Base-by-base conservation (phyloP, 2,797 vertebrate species). In the Mus spretus region DNA sequence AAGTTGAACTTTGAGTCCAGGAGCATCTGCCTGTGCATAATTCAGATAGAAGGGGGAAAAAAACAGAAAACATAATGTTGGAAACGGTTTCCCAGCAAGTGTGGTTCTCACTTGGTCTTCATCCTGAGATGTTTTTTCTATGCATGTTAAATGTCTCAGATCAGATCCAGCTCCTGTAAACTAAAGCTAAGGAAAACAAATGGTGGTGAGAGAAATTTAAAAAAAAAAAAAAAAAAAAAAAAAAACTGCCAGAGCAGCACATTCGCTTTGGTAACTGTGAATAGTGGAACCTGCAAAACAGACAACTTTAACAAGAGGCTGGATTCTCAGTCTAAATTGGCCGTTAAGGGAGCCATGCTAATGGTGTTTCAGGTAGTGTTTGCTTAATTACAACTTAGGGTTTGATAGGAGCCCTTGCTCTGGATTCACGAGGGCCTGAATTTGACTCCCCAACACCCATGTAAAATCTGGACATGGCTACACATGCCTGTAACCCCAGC, bases 321-420 rank as follows among this genome's bases (percentile, higher is more conserved):
- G 53, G 24, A 72, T 96, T 79, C 96, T 91, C 83, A 44, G 19
- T 84, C 86, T 37, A 31, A 14, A 13, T 2, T 63, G 67, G 47
- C 55, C 3, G 0, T 61, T 40, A 24, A 65, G 37, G 80, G 19
- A 31, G 31, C 1, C 1, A 0, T 15, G 0, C 37, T 12, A 15
- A 55, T 37, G 26, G 50, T 31, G 40, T 67, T 55, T 57, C 11
- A 0, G 19, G 83, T 15, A 8, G 47, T 34, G 0, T 37, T 63
- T 63, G 5, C 40, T n/a, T 61, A 34, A 14, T 44, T 34, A 19
- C 28, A n/a, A 53, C 57, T 17, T 50, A 47, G 31, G 12, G 57
- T 17, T 75, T 15, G n/a, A 40, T 59, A 40, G 37, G n/a, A 31
- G 14, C 53, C 28, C 37, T 75, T 88, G n/a, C 53, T 74, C 53